A percentile compares a stretch with the other conserved stretches of the same genome.
phyloP scores from a whole-genome alignment of 1,140 invertebrate species.

The Nephotettix cincticeps region DNA sequence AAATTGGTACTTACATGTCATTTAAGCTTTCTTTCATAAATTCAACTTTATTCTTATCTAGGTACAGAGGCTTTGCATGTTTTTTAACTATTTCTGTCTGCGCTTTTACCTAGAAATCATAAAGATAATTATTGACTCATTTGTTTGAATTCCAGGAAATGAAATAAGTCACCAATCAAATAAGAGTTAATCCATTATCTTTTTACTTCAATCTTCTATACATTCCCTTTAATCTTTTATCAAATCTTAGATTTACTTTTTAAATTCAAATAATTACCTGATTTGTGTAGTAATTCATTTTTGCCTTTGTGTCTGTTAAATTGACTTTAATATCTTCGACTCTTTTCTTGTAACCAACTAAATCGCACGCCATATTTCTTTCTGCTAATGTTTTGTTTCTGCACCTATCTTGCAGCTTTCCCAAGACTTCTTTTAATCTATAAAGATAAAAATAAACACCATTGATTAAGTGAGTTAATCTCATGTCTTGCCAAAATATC shows the following conservation, averaged over 20 bases:
- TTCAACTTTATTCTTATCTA: neutral
- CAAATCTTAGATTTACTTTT: neutral
- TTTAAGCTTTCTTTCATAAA: neutral
- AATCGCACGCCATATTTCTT: neutral
- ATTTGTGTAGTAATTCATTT: conserved; percentile 5
- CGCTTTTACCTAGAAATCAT: neutral
- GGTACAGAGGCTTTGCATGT: neutral
- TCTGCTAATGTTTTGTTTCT: neutral
- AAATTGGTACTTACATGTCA: neutral
- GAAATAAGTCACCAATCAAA: neutral
- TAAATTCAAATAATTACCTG: conserved; percentile 1
- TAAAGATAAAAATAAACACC: neutral
- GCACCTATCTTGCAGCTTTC: neutral
- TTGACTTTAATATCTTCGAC: neutral
- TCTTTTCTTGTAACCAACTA: neutral
- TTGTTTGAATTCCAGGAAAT: neutral
- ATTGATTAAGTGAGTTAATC: neutral
- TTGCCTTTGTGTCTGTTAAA: neutral
- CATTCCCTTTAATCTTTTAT: neutral
- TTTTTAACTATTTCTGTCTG: neutral
- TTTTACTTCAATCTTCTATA: neutral
- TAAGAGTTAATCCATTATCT: neutral
- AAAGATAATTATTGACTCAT: neutral
- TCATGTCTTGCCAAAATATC: neutral
- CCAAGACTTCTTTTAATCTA: neutral